Evolutionary conservation across 1,140 invertebrate species (phyloP), one percentile per base, ranked within the genome.

Genomic region (Drosophila sechellia): DNA sequence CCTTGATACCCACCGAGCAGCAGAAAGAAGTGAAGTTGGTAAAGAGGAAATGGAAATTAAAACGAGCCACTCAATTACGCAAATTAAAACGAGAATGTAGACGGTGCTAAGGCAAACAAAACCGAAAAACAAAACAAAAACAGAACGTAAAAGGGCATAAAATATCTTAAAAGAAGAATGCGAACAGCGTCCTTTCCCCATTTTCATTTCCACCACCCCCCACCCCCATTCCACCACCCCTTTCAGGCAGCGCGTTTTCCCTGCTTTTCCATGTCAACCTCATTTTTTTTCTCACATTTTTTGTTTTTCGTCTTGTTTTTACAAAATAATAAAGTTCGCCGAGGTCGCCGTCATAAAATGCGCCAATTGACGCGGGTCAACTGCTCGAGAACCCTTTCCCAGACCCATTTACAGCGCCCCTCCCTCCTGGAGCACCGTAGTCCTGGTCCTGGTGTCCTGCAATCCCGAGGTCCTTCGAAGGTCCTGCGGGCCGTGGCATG

Each of bases 51-150:
- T 77, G 68, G 61, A 83, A 87, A 87, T 89, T 89, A 87, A 87
- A 89, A 89, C 72, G 83, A 87, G 83, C 71, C 84, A 87, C 83
- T 87, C 84, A 87, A 87, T 87, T 87, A 87, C 79, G 84, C 84
- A 87, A 87, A 87, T 87, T 87, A 87, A 87, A 89, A 89, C 49
- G 75, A 83, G 81, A 86, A 79, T 79, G 79, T 87, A 69, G 78
- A 61, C 70, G 81, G 60, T 59, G 74, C 81, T 57, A 46, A 70
- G 53, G 55, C 64, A 81, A 86, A 81, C 57, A 81, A 50, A 71
- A 64, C 35, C 37, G 20, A 22, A 22, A 2, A 22, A 53, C 37
- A 59, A 54, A 57, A 52, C 55, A 76, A 55, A 53, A 77, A 60
- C 49, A 58, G 43, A 45, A 40, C 22, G 22, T 25, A 50, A 63